phyloP scores from a whole-genome alignment of 2,113 vertebrate genomes.

The Chitala chitala region DNA sequence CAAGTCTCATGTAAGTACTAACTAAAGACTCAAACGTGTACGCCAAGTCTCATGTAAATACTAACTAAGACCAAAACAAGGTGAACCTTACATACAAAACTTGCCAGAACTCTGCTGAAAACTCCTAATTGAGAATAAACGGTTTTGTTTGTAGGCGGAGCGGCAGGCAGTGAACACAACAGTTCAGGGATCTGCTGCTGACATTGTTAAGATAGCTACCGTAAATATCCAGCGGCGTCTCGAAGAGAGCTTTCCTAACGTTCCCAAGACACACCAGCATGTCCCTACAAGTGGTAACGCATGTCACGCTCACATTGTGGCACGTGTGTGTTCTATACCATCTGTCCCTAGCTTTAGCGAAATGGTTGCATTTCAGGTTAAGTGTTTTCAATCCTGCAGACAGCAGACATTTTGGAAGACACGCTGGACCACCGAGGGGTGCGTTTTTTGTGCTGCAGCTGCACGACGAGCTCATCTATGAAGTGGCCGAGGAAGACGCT shows the following conservation, averaged over 20 bases:
- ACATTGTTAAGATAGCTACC: slow-evolving; percentile 90
- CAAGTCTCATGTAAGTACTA: slow-evolving; percentile 77
- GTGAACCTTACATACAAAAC: not conserved
- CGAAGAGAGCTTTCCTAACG: slow-evolving; percentile 56
- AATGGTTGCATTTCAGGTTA: not conserved
- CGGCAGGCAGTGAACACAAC: slow-evolving; percentile 93
- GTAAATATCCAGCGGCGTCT: slow-evolving; percentile 83
- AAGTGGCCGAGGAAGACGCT: slow-evolving; percentile 80
- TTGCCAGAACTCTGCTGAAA: not conserved
- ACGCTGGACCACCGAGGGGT: slow-evolving; percentile 54
- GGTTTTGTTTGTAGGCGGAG: slow-evolving; percentile 70
- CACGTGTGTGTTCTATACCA: not conserved
- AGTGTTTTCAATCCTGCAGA: slow-evolving; percentile 22
- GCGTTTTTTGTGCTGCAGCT: slow-evolving; percentile 89
- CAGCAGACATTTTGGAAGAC: slow-evolving; percentile 22
- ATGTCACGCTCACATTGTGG: not conserved
- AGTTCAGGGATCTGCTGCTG: slow-evolving; percentile 93
- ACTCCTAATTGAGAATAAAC: not conserved
- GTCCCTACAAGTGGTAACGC: slow-evolving; percentile 47
- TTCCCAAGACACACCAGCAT: slow-evolving; percentile 74
- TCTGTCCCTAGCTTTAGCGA: not conserved
- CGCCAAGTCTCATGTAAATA: slow-evolving; percentile 79
- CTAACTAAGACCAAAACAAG: not conserved
- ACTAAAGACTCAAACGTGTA: slow-evolving; percentile 58
- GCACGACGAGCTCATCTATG: slow-evolving; percentile 93